phyloP scores from a whole-genome alignment of 2,797 vertebrate genomes.

The Tarsius wallacei region DNA sequence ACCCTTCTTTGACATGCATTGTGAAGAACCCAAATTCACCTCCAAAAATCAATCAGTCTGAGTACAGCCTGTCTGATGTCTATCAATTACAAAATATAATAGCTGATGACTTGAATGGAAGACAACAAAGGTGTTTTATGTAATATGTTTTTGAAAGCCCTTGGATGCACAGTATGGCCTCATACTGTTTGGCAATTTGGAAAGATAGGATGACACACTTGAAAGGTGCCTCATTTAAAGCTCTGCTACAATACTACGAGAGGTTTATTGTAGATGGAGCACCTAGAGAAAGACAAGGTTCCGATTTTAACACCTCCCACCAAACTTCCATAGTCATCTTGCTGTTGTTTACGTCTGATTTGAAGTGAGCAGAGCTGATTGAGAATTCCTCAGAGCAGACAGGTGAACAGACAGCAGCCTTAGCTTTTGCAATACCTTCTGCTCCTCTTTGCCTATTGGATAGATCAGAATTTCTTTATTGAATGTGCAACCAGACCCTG shows the following conservation, averaged over 20 bases:
- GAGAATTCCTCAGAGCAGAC: constrained; percentile 67
- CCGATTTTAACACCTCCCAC: background rate
- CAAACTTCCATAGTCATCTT: background rate
- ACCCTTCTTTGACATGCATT: background rate
- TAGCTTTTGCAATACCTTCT: constrained; percentile 40
- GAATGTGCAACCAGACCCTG: constrained; percentile 61
- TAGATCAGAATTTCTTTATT: constrained; percentile 58
- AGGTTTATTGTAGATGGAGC: background rate
- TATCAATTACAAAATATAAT: background rate
- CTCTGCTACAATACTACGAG: background rate
- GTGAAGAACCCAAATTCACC: background rate
- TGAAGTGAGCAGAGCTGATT: background rate
- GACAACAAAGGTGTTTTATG: constrained; percentile 21
- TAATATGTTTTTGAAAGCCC: background rate
- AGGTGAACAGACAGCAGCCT: constrained; percentile 1
- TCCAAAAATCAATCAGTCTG: background rate
- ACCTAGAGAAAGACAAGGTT: background rate
- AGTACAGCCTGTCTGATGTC: background rate
- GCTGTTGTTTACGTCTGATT: constrained; percentile 46
- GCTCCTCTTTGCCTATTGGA: constrained; percentile 49
- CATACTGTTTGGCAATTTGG: background rate
- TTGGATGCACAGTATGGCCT: background rate
- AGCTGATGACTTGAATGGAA: background rate
- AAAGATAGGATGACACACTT: background rate
- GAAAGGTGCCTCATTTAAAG: background rate